These are phyloP conservation scores for Ophioninae sp. DNA, from an alignment of 2,888 invertebrate species.

Conservation along the genomic window DNA sequence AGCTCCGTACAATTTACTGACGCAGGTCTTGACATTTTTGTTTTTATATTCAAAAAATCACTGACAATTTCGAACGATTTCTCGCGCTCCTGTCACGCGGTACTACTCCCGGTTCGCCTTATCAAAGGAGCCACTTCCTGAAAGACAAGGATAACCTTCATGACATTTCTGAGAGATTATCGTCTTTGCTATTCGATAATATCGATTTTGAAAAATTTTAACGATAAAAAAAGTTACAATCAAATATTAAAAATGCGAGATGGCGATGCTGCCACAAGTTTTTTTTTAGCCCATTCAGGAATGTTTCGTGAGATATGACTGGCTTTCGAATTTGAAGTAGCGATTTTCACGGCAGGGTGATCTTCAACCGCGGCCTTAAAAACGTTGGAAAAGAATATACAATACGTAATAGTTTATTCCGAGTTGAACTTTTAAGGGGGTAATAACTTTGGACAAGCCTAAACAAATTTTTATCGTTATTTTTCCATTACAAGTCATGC, in stretches of 20 bases:
- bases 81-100: not conserved
- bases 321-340: too few species aligned
- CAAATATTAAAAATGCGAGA: not conserved
- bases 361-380: too few species aligned
- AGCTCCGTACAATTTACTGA: not conserved
- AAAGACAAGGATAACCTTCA: not conserved
- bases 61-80: not conserved
- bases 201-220: not conserved
- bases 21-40: not conserved
- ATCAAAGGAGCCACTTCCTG: not conserved
- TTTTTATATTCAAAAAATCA: not conserved
- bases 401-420: too few species aligned
- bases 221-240: not conserved
- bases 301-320: not conserved
- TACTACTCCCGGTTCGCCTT: not conserved
- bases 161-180: not conserved
- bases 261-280: not conserved
- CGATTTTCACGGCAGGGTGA: too few species aligned
- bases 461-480: too few species aligned
- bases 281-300: not conserved
- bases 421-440: too few species aligned
- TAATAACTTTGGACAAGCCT: too few species aligned
- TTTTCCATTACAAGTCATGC: too few species aligned
- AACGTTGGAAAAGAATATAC: too few species aligned
- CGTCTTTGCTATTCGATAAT: not conserved